phyloP scores from a whole-genome alignment of 2,888 invertebrate species.

The Sisyra terminalis region DNA sequence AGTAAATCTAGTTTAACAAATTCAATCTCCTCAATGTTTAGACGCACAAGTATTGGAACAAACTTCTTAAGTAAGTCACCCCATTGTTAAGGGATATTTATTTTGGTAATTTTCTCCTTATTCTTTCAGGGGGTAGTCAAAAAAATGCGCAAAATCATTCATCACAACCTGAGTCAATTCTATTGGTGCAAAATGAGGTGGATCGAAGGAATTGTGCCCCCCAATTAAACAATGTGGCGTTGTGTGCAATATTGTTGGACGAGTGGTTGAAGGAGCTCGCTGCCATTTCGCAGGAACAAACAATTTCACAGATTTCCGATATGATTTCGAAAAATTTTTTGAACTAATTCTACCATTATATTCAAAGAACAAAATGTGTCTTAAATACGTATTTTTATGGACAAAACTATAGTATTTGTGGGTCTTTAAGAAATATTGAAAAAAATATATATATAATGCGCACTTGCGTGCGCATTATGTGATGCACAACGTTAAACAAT shows the following conservation, averaged over 20 bases:
- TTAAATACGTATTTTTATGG: no score
- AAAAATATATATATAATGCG: no score
- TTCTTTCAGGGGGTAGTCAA: constrained; percentile 1
- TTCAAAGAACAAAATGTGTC: no score
- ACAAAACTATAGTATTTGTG: no score
- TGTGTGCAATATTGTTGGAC: constrained; percentile 78
- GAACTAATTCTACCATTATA: no score
- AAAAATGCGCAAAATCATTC: not conserved
- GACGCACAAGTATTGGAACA: constrained; percentile 31
- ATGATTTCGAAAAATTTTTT: constrained; percentile 15
- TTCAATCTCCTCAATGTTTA: constrained; percentile 60
- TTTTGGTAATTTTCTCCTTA: not conserved
- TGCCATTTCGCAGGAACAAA: constrained; percentile 87
- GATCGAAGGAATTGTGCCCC: not conserved
- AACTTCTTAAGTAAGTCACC: constrained; percentile 7
- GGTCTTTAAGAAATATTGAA: no score
- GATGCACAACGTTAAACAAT: no score
- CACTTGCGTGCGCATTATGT: no score
- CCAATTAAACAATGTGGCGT: constrained; percentile 40
- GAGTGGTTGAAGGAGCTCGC: constrained; percentile 94
- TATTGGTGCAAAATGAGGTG: not conserved
- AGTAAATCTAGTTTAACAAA: constrained; percentile 44
- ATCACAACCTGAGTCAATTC: not conserved
- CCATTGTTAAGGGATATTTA: not conserved
- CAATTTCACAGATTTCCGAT: constrained; percentile 41